Evolutionary conservation across 2,888 invertebrate species (phyloP).

Genomic region (Candidula unifasciata): DNA sequence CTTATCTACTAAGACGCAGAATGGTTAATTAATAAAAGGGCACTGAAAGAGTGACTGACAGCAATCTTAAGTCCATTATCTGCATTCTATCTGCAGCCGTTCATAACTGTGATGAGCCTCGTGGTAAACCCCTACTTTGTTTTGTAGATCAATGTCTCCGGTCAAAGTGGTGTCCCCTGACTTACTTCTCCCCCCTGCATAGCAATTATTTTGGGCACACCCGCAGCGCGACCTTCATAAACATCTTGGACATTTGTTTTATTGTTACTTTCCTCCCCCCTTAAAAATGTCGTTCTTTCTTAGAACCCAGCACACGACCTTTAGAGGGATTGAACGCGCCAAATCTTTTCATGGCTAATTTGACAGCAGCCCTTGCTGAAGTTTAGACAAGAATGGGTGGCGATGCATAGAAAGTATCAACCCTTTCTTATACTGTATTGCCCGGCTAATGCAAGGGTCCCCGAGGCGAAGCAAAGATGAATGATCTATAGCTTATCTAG

Average conservation of each 20-base stretch:
- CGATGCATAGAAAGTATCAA: slow-evolving; percentile 36
- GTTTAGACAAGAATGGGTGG: slow-evolving; percentile 22
- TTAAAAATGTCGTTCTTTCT: not conserved
- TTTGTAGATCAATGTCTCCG: slow-evolving; percentile 11
- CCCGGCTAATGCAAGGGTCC: slow-evolving; percentile 14
- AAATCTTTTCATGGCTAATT: slow-evolving; percentile 32
- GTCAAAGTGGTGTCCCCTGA: not conserved
- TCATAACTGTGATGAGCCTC: not conserved
- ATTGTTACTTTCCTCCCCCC: not conserved
- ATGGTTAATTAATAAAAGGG: no score
- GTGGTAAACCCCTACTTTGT: slow-evolving; percentile 23
- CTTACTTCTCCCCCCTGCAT: not conserved
- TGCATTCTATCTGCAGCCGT: not conserved
- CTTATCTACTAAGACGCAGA: no score
- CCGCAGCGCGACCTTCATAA: slow-evolving; percentile 24
- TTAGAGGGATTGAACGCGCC: slow-evolving; percentile 1
- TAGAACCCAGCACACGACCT: slow-evolving; percentile 15
- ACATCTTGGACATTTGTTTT: slow-evolving; percentile 38
- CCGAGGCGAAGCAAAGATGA: slow-evolving; percentile 28
- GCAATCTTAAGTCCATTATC: slow-evolving; percentile 18
- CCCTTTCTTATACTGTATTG: slow-evolving; percentile 20
- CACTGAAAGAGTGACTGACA: not conserved
- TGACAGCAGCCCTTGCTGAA: slow-evolving; percentile 38
- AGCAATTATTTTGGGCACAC: slow-evolving; percentile 24
- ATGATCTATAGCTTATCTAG: slow-evolving; percentile 37